Percentiles rank a stretch among this genome's conserved stretches.
Conservation (phyloP, 2,113 vertebrate genomes). For the Phoenicopterus ruber region DNA sequence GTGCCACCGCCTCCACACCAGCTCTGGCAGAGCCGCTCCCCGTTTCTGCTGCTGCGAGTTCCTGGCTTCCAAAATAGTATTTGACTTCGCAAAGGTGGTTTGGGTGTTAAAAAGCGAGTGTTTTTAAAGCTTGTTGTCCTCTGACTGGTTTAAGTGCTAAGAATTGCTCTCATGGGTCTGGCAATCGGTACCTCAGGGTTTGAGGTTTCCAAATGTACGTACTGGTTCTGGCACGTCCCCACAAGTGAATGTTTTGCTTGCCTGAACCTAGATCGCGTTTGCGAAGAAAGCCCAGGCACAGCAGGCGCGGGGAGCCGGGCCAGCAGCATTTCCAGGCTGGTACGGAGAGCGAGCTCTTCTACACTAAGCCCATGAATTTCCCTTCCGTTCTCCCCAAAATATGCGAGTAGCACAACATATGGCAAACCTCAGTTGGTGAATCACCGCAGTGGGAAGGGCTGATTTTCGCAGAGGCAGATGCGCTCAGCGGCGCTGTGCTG, state of each 20-base stretch:
- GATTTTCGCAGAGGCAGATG: not conserved
- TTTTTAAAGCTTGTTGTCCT: not conserved
- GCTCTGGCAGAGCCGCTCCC: accelerated
- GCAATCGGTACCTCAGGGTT: not conserved
- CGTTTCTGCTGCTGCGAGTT: not conserved
- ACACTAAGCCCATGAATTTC: not conserved
- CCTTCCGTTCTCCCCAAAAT: not conserved
- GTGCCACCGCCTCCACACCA: not conserved
- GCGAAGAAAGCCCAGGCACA: not conserved
- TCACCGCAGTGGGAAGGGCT: not conserved
- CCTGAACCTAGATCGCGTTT: not conserved
- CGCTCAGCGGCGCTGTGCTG: accelerated
- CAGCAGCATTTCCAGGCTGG: not conserved
- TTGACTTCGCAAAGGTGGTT: not conserved
- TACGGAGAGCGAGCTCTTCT: not conserved
- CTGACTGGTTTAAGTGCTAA: not conserved
- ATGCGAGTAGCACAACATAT: not conserved
- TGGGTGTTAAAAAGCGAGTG: not conserved
- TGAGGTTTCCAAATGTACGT: not conserved
- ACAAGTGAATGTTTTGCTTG: not conserved
- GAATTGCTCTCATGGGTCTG: not conserved
- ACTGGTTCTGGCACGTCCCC: not conserved
- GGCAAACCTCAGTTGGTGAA: not conserved
- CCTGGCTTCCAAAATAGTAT: not conserved
- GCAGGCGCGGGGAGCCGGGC: not conserved